phyloP scores from a whole-genome alignment of 2,113 vertebrate genomes.

The Centrocercus urophasianus region DNA sequence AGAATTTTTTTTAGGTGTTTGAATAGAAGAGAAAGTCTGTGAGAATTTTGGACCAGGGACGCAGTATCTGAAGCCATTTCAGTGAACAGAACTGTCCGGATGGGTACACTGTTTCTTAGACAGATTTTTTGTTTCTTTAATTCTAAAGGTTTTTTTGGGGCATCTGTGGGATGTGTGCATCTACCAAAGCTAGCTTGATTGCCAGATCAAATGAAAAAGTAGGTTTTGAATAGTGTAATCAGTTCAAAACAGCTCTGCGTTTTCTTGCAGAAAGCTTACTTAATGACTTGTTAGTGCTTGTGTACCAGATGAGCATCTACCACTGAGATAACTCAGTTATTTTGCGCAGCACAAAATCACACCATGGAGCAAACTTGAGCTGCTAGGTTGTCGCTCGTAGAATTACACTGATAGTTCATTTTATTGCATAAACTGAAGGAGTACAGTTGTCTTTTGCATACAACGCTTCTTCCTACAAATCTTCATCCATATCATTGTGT shows the following conservation, averaged over 20 bases:
- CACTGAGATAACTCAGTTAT: background rate
- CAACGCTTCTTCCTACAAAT: background rate
- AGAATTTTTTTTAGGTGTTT: background rate
- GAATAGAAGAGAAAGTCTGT: background rate
- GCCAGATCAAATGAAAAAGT: background rate
- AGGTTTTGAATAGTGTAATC: background rate
- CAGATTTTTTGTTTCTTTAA: background rate
- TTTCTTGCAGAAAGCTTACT: background rate
- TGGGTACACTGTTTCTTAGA: rapidly evolving
- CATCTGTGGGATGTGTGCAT: background rate
- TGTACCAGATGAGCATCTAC: background rate
- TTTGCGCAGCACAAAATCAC: background rate
- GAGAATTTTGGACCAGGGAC: background rate
- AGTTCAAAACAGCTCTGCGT: background rate
- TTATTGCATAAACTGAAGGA: background rate
- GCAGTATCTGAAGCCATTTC: background rate
- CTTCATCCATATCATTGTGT: rapidly evolving
- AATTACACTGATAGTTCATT: background rate
- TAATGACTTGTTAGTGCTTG: background rate
- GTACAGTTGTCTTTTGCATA: background rate
- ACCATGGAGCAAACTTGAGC: background rate
- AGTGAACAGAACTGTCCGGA: background rate
- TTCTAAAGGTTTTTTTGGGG: background rate
- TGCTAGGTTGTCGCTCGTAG: background rate
- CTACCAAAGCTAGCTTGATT: background rate